Base-by-base conservation (phyloP, 2,113 vertebrate species). In the Lampris incognitus region DNA sequence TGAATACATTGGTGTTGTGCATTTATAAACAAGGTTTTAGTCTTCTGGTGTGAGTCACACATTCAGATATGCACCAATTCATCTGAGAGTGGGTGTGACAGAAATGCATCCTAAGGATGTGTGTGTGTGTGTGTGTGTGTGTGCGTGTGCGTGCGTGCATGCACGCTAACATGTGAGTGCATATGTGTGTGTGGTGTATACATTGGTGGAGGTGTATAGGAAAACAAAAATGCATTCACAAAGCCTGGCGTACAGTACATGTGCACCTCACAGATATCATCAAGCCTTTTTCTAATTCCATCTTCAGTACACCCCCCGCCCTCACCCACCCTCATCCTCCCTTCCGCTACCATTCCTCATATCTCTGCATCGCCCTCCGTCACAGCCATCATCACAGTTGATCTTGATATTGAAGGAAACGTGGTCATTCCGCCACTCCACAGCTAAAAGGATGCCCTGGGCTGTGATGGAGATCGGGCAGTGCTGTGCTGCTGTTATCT, bases 71-170 rank as follows among this genome's bases (percentile, higher is more conserved):
- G 82, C 71, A 60, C 76, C 74, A 48, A 74, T 80, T 89, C 87
- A 91, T 89, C 85, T 66, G 79, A 68, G 76, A 72, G 87, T 89
- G 87, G 87, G 89, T 71, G 85, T 88, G 85, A 81, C 79, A 50
- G 66, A 74, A 79, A 72, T 79, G 39, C 74, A 57, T 42, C 2
- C 55, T 61, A 38, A 48, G 51, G 59, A 78, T 36, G 78, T 57
- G 8, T 55, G 65, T n/a, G 11, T 36, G 13, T 24, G 36, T 52
- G 3, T 42, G 38, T 39, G 40, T 70, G 59, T 52, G 13, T 60
- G 50, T 49, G 55, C 54, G 71, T 60, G 60, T 64, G 11, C 46
- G 50, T 46, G 59, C 58, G 39, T 87, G 79, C 78, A 65, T 67
- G 24, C 24, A 24, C 24, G 24, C 24, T 24, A 24, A 24, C 24